phyloP scores from a whole-genome alignment of 2,113 vertebrate genomes.

The Bagarius yarrelli region DNA sequence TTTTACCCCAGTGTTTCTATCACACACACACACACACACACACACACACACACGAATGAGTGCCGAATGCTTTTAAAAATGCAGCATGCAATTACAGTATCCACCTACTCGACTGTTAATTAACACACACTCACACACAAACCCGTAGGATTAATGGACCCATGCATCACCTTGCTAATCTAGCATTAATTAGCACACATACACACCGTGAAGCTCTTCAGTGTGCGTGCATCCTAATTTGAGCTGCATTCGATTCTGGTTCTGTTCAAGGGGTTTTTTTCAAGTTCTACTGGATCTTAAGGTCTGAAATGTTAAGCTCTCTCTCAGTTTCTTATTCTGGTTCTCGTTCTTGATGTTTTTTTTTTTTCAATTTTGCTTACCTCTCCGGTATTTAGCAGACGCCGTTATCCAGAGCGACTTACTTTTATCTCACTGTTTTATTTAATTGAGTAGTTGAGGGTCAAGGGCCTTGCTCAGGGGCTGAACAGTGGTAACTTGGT shows the following conservation, averaged over 20 bases:
- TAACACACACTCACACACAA: constrained; percentile 26
- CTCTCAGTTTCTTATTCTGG: not conserved
- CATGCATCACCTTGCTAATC: constrained; percentile 23
- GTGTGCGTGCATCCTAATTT: not conserved
- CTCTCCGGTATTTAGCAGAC: not conserved
- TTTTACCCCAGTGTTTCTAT: not conserved
- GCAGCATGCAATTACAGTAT: constrained; percentile 16
- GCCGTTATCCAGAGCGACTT: too few relatives aligned
- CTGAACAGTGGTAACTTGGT: too few relatives aligned
- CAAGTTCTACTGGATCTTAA: not conserved
- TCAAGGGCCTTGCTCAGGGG: too few relatives aligned
- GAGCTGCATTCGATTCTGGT: not conserved
- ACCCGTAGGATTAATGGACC: not conserved
- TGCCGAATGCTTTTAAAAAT: constrained; percentile 11
- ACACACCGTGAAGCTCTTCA: not conserved
- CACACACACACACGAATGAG: not conserved
- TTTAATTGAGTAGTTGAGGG: too few relatives aligned
- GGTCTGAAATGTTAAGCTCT: not conserved
- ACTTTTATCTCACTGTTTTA: too few relatives aligned
- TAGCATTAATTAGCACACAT: constrained; percentile 20
- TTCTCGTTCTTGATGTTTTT: not conserved
- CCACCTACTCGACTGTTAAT: constrained; percentile 27
- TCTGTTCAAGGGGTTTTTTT: not conserved
- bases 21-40: not conserved
- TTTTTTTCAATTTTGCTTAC: not conserved